Base-by-base conservation (phyloP, 2,888 invertebrate species). In the Oxycera nigricornis region DNA sequence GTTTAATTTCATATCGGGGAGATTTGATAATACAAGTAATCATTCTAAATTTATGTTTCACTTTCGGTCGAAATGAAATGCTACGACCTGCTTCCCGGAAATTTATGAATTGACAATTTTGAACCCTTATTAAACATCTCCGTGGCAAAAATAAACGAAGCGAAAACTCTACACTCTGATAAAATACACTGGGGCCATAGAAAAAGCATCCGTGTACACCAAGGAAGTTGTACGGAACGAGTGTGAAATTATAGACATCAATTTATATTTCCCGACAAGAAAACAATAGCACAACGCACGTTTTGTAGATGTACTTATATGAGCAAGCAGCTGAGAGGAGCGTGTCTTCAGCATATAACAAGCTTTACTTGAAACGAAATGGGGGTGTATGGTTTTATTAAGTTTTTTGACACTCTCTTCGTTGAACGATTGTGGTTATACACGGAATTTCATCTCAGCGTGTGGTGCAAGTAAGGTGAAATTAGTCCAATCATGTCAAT, bases 331-430 rank as follows among this genome's bases (percentile, higher is more conserved):
- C 6, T 55, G 20, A 50, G 14, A 41, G n/a, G 26, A 31, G 35
- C 46, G 46, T 9, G 28, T 59, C 24, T 7, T 28, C 30, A 46
- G 20, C 41, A 26, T 24, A n/a, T 26, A 50, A 17, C n/a, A 17
- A 17, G 14, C 30, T 11, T 68, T n/a, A 22, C 17, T 6, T n/a
- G 7, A 28, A 57, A 41, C 68, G 26, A 14, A 46, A 17, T 35
- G 39, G 52, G 73, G 62, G 73, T 59, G 73, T 62, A 76, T 72
- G 75, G 59, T 73, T 76, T 75, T 76, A 76, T 76, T 76, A 76
- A 76, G 75, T 75, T 76, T 75, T 76, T 76, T 76, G 76, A 76
- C 76, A 76, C 76, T 55, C 46, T 50, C 55, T 14, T 65, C 52
- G 30, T 52, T 70, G 70, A 70, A 70, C 52, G 70, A 70, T 70